A percentile compares a stretch with the other conserved stretches of the same genome.
Conservation (phyloP, 2,888 invertebrate genomes). For the Autographa pulchrina region DNA sequence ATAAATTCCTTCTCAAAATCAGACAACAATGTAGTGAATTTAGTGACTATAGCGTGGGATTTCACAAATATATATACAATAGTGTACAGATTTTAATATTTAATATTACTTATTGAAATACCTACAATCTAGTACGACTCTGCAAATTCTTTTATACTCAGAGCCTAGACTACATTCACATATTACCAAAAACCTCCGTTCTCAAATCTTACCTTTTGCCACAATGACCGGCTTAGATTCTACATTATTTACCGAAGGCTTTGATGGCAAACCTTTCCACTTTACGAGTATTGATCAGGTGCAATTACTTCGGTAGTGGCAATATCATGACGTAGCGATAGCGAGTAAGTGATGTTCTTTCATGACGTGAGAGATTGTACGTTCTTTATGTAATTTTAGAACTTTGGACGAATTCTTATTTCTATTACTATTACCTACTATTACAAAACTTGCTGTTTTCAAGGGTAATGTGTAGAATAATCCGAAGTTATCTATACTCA, state of each 20-base stretch:
- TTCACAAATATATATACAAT: too few species aligned
- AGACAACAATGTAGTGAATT: too few species aligned
- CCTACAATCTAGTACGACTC: too few species aligned
- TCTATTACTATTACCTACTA: too few species aligned
- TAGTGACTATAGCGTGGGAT: too few species aligned
- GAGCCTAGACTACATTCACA: not conserved
- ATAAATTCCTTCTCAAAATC: too few species aligned
- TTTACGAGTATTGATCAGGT: conserved; percentile 19
- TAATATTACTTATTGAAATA: too few species aligned
- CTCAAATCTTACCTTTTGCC: not conserved
- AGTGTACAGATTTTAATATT: too few species aligned
- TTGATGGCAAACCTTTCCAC: conserved; percentile 22
- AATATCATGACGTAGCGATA: conserved; percentile 41
- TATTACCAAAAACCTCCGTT: not conserved
- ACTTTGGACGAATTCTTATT: too few species aligned
- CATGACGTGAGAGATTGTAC: not conserved
- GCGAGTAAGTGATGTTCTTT: conserved; percentile 40
- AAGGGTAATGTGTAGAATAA: too few species aligned
- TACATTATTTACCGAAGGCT: conserved; percentile 22
- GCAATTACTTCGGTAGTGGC: conserved; percentile 36
- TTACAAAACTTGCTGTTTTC: too few species aligned
- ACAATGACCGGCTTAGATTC: not conserved
- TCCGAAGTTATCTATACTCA: too few species aligned
- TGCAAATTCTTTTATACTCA: not conserved
- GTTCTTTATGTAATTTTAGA: not conserved